phyloP scores from a whole-genome alignment of 2,888 invertebrate genomes.

The Monoplex corrugatus region DNA sequence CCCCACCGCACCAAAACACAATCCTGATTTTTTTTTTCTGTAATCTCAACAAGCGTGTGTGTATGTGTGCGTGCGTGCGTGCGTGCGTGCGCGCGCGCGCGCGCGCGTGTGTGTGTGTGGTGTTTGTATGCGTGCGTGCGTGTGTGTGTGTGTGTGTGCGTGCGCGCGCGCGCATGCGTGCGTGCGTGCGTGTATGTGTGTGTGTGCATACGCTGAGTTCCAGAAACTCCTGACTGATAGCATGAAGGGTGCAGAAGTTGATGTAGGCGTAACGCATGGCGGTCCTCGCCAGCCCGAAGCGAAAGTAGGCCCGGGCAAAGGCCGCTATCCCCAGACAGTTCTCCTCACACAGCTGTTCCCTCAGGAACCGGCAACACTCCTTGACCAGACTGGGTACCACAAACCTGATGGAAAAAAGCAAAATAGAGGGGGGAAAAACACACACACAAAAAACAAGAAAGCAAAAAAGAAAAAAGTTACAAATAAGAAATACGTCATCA shows the following conservation, averaged over 20 bases:
- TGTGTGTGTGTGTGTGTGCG: not conserved
- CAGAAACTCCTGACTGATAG: constrained; percentile 73
- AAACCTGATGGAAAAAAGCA: not conserved
- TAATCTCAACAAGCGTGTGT: not conserved
- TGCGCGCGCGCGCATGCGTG: not conserved
- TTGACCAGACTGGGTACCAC: constrained; percentile 70
- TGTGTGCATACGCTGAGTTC: constrained; percentile 83
- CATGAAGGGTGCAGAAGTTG: constrained; percentile 72
- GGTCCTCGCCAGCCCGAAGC: constrained; percentile 87
- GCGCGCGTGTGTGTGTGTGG: not conserved
- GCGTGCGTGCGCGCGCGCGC: not conserved
- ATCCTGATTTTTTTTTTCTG: no score
- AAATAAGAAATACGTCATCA: no score
- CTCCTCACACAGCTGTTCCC: constrained; percentile 86
- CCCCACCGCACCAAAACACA: no score
- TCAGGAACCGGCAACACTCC: constrained; percentile 90
- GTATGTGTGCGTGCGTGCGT: not conserved
- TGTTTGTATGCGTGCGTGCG: not conserved
- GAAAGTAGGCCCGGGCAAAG: constrained; percentile 90
- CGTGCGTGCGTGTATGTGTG: not conserved
- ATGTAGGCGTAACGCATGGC: constrained; percentile 88
- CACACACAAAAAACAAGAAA: no score
- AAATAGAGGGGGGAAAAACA: not conserved
- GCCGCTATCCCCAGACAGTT: constrained; percentile 57
- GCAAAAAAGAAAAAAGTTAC: no score